phyloP scores from a whole-genome alignment of 2,888 invertebrate genomes.

The Agrilus mali region DNA sequence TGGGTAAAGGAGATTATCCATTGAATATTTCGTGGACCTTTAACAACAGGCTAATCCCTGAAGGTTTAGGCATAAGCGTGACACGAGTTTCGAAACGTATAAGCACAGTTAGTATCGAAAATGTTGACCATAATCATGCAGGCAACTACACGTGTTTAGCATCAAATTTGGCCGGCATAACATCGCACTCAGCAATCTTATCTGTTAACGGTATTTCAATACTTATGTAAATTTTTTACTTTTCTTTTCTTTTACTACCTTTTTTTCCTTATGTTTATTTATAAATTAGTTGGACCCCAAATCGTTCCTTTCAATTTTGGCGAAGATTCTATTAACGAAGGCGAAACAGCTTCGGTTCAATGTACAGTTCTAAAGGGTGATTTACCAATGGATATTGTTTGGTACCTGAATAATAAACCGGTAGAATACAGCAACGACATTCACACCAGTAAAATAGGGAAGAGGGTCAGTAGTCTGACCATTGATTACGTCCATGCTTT shows the following conservation, averaged over 20 bases:
- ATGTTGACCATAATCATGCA: slow-evolving; percentile 35
- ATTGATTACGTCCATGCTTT: slow-evolving; percentile 57
- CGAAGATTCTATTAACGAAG: slow-evolving; percentile 56
- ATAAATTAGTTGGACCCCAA: slow-evolving; percentile 51
- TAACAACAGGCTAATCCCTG: slow-evolving; percentile 34
- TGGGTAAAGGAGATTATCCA: slow-evolving; percentile 68
- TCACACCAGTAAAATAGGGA: slow-evolving; percentile 31
- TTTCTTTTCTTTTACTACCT: neutral
- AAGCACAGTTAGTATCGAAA: slow-evolving; percentile 38
- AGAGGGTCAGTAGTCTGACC: slow-evolving; percentile 45
- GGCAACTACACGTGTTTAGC: slow-evolving; percentile 40
- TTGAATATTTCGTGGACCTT: slow-evolving; percentile 63
- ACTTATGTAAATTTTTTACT: neutral
- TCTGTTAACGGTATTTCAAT: slow-evolving; percentile 40
- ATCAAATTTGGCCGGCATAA: slow-evolving; percentile 36
- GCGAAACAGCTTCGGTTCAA: slow-evolving; percentile 57
- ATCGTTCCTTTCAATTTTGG: slow-evolving; percentile 54
- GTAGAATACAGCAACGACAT: slow-evolving; percentile 26
- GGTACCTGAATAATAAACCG: slow-evolving; percentile 43
- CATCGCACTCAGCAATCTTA: slow-evolving; percentile 35
- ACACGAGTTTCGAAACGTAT: slow-evolving; percentile 33
- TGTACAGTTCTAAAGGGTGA: slow-evolving; percentile 68
- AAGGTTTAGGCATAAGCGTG: slow-evolving; percentile 32
- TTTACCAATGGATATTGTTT: slow-evolving; percentile 55
- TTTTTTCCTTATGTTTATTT: too few relatives aligned